Conservation (phyloP, 2,113 vertebrate genomes). For the Ivindomyrus marchei region DNA sequence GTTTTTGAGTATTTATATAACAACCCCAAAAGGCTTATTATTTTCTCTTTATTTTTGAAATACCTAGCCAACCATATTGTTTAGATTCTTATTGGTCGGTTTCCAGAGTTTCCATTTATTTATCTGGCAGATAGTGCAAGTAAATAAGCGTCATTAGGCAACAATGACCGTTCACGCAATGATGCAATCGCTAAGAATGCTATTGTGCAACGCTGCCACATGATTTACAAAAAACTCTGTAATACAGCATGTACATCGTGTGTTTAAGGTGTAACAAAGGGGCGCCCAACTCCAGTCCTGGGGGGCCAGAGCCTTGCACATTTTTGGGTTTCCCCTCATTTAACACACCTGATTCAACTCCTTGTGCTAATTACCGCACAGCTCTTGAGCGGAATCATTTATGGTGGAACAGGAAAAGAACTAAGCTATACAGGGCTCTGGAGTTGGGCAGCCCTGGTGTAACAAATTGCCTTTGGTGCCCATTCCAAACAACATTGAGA, state of each 20-base stretch:
- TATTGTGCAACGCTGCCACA: neutral
- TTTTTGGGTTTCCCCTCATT: no score
- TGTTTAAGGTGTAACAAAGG: neutral
- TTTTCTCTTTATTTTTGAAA: neutral
- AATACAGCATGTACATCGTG: neutral
- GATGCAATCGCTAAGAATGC: neutral
- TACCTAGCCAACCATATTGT: neutral
- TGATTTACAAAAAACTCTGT: neutral
- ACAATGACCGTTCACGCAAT: neutral
- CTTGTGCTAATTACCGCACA: no score
- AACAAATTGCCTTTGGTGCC: neutral
- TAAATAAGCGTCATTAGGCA: neutral
- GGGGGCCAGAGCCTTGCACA: no score
- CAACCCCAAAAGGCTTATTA: neutral
- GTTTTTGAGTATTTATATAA: neutral
- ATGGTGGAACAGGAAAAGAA: no score
- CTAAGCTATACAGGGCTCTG: no score
- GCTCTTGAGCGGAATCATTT: no score
- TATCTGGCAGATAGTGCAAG: neutral
- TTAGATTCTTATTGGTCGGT: neutral
- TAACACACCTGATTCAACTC: no score
- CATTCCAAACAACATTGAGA: neutral
- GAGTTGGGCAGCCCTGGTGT: neutral
- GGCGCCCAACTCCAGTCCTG: no score
- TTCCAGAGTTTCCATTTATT: neutral